These are phyloP conservation scores for Micrasema longulum DNA, from an alignment of 1,140 invertebrate species.

Conservation along the genomic window DNA sequence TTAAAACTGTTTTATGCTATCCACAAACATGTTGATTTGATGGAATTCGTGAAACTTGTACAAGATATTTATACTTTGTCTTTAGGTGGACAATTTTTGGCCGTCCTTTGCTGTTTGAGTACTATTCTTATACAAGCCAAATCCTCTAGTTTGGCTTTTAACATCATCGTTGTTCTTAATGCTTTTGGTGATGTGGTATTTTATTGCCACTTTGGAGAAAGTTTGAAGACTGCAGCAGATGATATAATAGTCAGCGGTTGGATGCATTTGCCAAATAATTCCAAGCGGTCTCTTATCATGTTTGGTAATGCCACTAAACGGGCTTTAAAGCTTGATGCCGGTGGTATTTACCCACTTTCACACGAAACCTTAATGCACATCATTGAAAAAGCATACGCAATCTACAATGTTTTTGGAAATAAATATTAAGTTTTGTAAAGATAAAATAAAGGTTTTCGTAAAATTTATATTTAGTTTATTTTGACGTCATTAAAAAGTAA, in stretches of 20 bases:
- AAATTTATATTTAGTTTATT: no score
- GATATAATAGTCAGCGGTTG: slow-evolving; percentile 5
- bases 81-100: slow-evolving; percentile 32
- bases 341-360: slow-evolving; percentile 36
- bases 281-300: slow-evolving; percentile 10
- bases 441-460: no score
- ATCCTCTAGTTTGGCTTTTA: slow-evolving; percentile 25
- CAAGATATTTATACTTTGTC: slow-evolving; percentile 16
- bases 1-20: slow-evolving; percentile 42
- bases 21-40: slow-evolving; percentile 36
- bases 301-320: slow-evolving; percentile 11
- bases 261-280: slow-evolving; percentile 24
- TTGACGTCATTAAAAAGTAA: no score
- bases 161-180: slow-evolving; percentile 17
- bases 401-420: slow-evolving; percentile 44
- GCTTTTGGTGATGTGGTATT: slow-evolving; percentile 40
- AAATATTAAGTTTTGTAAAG: no score
- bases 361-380: slow-evolving; percentile 37
- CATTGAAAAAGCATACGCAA: slow-evolving; percentile 40
- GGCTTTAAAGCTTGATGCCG: slow-evolving; percentile 22
- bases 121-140: slow-evolving; percentile 25
- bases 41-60: slow-evolving; percentile 31
- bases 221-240: slow-evolving; percentile 14
- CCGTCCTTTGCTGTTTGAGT: slow-evolving; percentile 20
- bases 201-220: slow-evolving; percentile 45